Conservation (phyloP, 2,888 invertebrate species). For the Gari tellinella region DNA sequence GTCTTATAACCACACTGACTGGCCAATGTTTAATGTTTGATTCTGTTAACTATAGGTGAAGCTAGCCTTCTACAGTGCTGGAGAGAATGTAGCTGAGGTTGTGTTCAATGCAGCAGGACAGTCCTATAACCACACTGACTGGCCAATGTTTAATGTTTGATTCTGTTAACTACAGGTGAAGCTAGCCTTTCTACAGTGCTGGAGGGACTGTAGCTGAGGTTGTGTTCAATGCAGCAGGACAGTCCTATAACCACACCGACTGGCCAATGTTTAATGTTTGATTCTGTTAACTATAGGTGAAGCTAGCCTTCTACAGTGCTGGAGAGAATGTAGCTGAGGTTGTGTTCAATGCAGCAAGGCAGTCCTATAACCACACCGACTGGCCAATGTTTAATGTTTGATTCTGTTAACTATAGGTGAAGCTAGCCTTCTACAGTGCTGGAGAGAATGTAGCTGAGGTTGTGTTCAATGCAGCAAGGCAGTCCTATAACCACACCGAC, state of each 20-base stretch:
- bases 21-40: conserved; percentile 17
- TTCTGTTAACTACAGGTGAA: conserved; percentile 40
- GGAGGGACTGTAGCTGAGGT: conserved; percentile 44
- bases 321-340: conserved; percentile 46
- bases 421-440: conserved; percentile 46
- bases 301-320: conserved; percentile 46
- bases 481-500: conserved; percentile 31
- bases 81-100: conserved; percentile 44
- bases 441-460: conserved; percentile 46
- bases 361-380: conserved; percentile 31
- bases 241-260: conserved; percentile 31
- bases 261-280: conserved; percentile 17
- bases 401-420: conserved; percentile 35
- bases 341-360: conserved; percentile 37
- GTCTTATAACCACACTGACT: conserved; percentile 34
- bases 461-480: conserved; percentile 37
- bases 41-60: conserved; percentile 40
- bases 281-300: conserved; percentile 35
- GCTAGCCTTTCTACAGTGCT: conserved; percentile 43
- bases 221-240: conserved; percentile 38
- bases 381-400: conserved; percentile 17
- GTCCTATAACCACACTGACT: conserved; percentile 33
- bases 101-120: conserved; percentile 39
- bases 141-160: conserved; percentile 17
- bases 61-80: conserved; percentile 43